Evolutionary conservation across 2,888 invertebrate species (phyloP).

Genomic region (Microctonus hyperodae): DNA sequence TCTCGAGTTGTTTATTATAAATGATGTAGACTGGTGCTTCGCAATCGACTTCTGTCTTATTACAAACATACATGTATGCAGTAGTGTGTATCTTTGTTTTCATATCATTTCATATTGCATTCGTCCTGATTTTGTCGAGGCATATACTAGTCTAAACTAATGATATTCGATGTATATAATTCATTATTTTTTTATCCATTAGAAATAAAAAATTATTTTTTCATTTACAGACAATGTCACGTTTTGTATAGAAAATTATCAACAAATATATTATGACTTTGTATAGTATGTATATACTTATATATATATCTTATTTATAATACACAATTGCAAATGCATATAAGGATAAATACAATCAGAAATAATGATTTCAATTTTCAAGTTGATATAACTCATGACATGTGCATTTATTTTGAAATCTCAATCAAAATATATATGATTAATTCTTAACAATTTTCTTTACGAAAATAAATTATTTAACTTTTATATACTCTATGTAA

Average conservation of each 20-base stretch:
- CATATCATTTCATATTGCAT: neutral
- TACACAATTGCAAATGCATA: no score
- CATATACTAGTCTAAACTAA: no score
- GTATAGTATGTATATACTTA: neutral
- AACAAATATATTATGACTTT: neutral
- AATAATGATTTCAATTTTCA: neutral
- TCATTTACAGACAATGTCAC: neutral
- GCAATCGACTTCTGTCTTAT: slow-evolving; percentile 19
- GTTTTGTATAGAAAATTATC: neutral
- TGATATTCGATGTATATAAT: neutral
- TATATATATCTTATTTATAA: neutral
- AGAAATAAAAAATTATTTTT: neutral
- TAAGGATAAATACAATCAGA: neutral
- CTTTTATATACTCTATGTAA: neutral
- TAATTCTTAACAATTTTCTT: neutral
- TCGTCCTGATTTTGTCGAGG: slow-evolving; percentile 2
- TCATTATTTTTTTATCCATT: neutral
- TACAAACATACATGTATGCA: neutral
- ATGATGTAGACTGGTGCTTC: neutral
- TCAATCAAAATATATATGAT: neutral
- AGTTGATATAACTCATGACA: neutral
- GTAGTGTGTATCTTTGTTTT: no score
- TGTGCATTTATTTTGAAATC: neutral
- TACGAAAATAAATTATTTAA: neutral
- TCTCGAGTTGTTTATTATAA: slow-evolving; percentile 25